Evolutionary conservation across 2,888 invertebrate species (phyloP), one percentile per base, ranked within the genome.

Genomic region (Idaea straminata): DNA sequence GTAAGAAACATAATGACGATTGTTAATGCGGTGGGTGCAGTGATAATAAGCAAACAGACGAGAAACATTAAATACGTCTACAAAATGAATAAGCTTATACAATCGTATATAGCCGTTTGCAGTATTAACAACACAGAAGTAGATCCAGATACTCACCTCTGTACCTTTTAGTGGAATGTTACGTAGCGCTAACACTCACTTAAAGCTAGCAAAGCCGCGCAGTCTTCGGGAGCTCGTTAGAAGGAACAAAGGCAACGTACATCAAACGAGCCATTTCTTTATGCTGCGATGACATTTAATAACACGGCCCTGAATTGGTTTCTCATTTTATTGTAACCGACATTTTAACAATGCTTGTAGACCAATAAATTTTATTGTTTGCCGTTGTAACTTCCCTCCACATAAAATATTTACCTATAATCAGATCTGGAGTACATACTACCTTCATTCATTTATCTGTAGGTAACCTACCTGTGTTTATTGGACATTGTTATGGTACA

Each of bases 231-330:
- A 78, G 82, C 86, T 88, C 87, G 87, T 88, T 88, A 88, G 73
- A 78, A 77, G 79, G 82, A 85, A 88, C 86, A 89, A 89, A 87
- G 85, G 79, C 78, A 75, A 76, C 77, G 77, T 77, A 87, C 86
- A 86, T 88, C 87, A 89, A 88, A 88, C 83, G 83, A 78, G 75
- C 74, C 77, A 79, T 83, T 87, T 83, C 83, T 85, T 84, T 85
- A 80, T 75, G 77, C 83, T 78, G 80, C 78, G 71, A 77, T 81
- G 85, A 84, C 85, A 83, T 84, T 82, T 83, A 83, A 82, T 84
- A 84, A 82, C 80, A 25, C 79, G 81, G 77, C 74, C 73, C 75
- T 69, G 77, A 82, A 83, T 82, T 81, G 82, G 79, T 81, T 81
- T 79, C 78, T 75, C 77, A 81, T 81, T 83, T 82, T 79, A 79